Evolutionary conservation across 2,113 vertebrate species (phyloP), one percentile per base, ranked within the genome.

Genomic region (Xerus inauris): DNA sequence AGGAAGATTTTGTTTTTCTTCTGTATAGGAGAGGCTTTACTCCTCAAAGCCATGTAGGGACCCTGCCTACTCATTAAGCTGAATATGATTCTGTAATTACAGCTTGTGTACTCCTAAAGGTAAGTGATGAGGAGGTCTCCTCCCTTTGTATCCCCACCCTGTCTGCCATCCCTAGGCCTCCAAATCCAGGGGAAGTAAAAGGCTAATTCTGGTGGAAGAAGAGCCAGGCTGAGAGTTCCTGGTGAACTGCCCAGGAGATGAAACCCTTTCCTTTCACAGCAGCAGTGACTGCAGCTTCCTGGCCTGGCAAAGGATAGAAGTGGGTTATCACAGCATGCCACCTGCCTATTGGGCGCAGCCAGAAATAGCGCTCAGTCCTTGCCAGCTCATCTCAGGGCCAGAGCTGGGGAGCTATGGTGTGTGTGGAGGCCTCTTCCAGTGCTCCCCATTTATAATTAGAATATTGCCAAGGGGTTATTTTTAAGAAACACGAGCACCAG

Each of bases 381-480:
- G 91, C 97, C 97, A 97, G 89, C 89, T 82, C 35, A 17, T 77
- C 45, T 40, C 80, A 13, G 51, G 90, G 94, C 95, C 96, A 90
- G 92, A 1, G 0, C 81, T 26, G 80, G n/a, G 12, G 42, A 72
- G 87, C 57, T 19, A 14, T 14, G 47, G 57, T 72, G 69, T 19
- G 30, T 30, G 40, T 71, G 91, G 65, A 89, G 79, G 86, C n/a
- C 93, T 95, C 91, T 91, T 71, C 67, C 35, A 65, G 87, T 32
- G 49, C 69, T 95, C 79, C 87, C 91, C 62, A 47, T 88, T 95
- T 98, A 94, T 97, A 97, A 97, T 98, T 98, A 97, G 80, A 95
- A 81, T 32, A 73, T 1, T n/a, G 3, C 72, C 84, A 95, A 80
- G 51, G 97, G 95, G 90, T 40, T 94, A 98, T 97, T 95, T 96